These are phyloP conservation scores for Magallana gigas DNA, from an alignment of 1,140 invertebrate genomes.

Conservation along the genomic window DNA sequence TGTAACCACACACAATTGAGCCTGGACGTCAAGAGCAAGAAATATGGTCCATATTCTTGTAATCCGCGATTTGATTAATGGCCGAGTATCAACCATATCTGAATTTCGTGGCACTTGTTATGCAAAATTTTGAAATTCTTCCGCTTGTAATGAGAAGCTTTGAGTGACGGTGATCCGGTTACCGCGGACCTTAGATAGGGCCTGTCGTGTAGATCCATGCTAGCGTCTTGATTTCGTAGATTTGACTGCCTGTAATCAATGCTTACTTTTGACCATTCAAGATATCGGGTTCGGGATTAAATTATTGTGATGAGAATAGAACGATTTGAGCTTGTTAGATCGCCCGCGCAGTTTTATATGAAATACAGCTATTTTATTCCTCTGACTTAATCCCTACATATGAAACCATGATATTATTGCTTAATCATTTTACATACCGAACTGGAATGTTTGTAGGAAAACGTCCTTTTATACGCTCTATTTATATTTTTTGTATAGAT, in stretches of 20 bases:
- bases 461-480: no score
- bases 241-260: neutral
- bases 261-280: neutral
- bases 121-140: slow-evolving; percentile 35
- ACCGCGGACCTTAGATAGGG: neutral
- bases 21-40: neutral
- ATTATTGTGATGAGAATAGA: slow-evolving; percentile 12
- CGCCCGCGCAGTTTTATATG: neutral
- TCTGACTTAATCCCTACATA: neutral
- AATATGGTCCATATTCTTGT: neutral
- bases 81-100: slow-evolving; percentile 26
- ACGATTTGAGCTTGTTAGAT: neutral
- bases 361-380: neutral
- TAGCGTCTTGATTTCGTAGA: neutral
- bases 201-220: neutral
- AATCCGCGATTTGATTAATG: slow-evolving; percentile 20
- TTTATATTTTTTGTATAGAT: no score
- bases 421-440: neutral
- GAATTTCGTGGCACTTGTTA: slow-evolving; percentile 24
- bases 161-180: neutral
- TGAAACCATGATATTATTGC: neutral
- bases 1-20: neutral
- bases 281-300: slow-evolving; percentile 22
- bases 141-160: slow-evolving; percentile 19
- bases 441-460: no score